Evolutionary conservation across 2,113 vertebrate species (phyloP).

Genomic region (Thryonomys swinderianus): DNA sequence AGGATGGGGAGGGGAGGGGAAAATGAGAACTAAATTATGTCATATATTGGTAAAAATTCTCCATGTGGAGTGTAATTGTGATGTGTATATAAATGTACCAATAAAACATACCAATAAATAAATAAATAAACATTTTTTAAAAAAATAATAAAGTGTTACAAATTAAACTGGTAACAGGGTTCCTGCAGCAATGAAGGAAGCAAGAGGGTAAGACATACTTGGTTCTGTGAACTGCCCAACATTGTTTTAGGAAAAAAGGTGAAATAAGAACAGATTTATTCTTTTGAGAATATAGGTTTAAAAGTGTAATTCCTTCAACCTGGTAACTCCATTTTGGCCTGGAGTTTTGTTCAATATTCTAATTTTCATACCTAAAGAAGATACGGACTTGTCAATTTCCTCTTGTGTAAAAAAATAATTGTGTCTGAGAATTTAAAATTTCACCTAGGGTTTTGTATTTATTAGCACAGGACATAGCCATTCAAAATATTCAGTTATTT

Average conservation of each 20-base stretch:
- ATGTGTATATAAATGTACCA: too few species aligned
- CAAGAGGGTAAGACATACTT: background rate
- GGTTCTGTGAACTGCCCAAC: background rate
- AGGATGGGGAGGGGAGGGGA: too few species aligned
- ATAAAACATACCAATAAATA: too few species aligned
- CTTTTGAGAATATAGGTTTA: too few species aligned
- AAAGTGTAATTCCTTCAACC: slow-evolving; percentile 36
- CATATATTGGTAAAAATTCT: too few species aligned
- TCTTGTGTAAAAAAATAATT: background rate
- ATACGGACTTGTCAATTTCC: background rate
- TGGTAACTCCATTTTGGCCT: background rate
- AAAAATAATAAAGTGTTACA: too few species aligned
- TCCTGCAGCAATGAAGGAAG: background rate
- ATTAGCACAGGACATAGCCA: background rate
- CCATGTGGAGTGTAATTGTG: too few species aligned
- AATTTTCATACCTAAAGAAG: background rate
- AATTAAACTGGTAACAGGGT: background rate
- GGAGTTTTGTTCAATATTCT: background rate
- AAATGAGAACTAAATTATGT: too few species aligned
- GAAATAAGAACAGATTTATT: background rate
- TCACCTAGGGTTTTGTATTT: background rate
- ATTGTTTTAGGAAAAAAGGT: background rate
- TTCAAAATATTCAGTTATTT: background rate
- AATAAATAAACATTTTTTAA: too few species aligned
- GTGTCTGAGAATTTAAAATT: background rate